Base-by-base conservation (phyloP, 2,113 vertebrate species). In the Ceyx margarethae region DNA sequence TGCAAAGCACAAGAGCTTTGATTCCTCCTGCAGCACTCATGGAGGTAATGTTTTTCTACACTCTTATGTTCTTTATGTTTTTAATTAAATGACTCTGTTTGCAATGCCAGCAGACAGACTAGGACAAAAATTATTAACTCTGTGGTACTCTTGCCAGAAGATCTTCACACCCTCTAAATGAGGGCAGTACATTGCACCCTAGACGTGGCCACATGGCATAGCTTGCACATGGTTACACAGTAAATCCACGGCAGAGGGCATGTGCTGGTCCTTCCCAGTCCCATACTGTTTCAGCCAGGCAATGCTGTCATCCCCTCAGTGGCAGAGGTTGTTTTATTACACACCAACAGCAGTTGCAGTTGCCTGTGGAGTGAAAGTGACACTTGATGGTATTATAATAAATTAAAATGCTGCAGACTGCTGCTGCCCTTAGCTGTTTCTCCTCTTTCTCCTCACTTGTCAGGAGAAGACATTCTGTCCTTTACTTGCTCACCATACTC, bases 351-450 rank as follows among this genome's bases (percentile, higher is more conserved):
- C 84, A 93, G 60, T 87, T 91, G 89, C 85, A 93, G 60, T 87
- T 91, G 89, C 85, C 89, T 82, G 78, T 85, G 78, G 89, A 93
- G 93, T 68, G 82, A 45, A 96, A 94, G 89, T 96, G 94, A 89
- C 84, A 82, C 91, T 94, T 89, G 74, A 84, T 93, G 91, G 90
- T 93, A 91, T 95, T 96, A 94, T 89, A 94, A 89, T 96, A 93
- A 89, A 85, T 94, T 66, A 87, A 92, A 96, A 17, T 62, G 48
- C 56, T 92, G 81, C 78, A 89, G 90, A 76, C 72, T 91, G 89
- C 81, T 92, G 40, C 56, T 75, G 72, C 81, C 87, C 91, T 93
- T 93, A 81, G 68, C 85, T 74, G 46, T 68, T 91, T 87, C 87
- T 25, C 42, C 28, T 75, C 61, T 75, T 91, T 91, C 90, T 91